phyloP scores from a whole-genome alignment of 2,113 vertebrate genomes.

The Astur gentilis region DNA sequence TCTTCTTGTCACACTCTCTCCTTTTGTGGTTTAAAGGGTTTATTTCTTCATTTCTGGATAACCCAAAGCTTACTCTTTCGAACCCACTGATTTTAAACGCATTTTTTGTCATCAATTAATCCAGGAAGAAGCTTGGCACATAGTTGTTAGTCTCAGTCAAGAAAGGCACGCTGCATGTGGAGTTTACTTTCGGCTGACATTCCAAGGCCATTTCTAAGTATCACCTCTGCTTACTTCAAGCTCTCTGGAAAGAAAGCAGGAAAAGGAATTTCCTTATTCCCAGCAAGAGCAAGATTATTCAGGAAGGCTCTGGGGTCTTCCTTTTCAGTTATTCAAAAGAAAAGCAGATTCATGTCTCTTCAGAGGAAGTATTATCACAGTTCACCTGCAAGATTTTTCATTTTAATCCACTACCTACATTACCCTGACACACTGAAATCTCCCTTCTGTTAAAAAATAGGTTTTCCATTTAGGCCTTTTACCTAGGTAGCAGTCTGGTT shows the following conservation, averaged over 20 bases:
- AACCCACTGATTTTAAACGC: background rate
- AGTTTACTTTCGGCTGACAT: background rate
- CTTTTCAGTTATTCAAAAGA: background rate
- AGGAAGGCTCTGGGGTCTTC: background rate
- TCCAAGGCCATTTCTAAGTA: background rate
- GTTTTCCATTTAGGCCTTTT: background rate
- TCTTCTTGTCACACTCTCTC: background rate
- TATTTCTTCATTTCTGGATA: background rate
- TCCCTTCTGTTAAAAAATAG: background rate
- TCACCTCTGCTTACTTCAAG: background rate
- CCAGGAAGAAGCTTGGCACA: background rate
- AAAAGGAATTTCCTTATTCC: background rate
- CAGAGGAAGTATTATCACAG: background rate
- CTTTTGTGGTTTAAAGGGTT: background rate
- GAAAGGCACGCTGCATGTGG: background rate
- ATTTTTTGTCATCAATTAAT: background rate
- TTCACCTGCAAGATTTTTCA: background rate
- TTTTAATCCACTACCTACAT: background rate
- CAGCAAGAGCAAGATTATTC: background rate
- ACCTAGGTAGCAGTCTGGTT: background rate
- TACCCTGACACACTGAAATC: background rate
- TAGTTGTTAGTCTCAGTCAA: background rate
- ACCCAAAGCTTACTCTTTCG: background rate
- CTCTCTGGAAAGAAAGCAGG: background rate
- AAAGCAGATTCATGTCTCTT: background rate